Conservation (phyloP, 2,113 vertebrate genomes). For the Eira barbara region DNA sequence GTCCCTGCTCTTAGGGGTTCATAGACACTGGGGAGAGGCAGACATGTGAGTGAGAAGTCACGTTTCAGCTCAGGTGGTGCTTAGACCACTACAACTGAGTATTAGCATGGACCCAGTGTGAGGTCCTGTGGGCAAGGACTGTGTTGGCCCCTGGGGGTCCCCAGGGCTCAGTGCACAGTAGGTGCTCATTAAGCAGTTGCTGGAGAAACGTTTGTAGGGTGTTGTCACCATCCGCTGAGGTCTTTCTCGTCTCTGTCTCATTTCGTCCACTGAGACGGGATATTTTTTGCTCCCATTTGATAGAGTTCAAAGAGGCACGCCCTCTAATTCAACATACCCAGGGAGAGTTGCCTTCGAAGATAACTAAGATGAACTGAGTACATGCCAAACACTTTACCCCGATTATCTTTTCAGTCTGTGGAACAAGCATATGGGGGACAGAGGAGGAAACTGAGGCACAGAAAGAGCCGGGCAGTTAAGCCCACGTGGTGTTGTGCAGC, state of each 20-base stretch:
- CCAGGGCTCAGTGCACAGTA: not conserved
- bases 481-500: accelerated
- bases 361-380: not conserved
- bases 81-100: accelerated
- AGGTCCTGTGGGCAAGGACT: not conserved
- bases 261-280: not conserved
- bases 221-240: not conserved
- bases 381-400: too few species aligned
- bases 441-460: not conserved
- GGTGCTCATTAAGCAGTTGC: not conserved
- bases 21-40: not conserved
- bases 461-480: not conserved
- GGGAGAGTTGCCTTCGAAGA: accelerated
- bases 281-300: not conserved
- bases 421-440: not conserved
- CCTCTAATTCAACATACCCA: not conserved
- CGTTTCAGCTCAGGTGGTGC: not conserved
- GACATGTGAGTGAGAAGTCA: not conserved
- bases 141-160: not conserved
- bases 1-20: not conserved
- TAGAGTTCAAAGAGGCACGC: not conserved
- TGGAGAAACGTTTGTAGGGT: not conserved
- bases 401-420: not conserved
- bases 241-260: not conserved
- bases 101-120: not conserved